Percentiles rank a stretch among this genome's conserved stretches.
Conservation (phyloP, 2,888 invertebrate species). For the Drosophila paranaensis region DNA sequence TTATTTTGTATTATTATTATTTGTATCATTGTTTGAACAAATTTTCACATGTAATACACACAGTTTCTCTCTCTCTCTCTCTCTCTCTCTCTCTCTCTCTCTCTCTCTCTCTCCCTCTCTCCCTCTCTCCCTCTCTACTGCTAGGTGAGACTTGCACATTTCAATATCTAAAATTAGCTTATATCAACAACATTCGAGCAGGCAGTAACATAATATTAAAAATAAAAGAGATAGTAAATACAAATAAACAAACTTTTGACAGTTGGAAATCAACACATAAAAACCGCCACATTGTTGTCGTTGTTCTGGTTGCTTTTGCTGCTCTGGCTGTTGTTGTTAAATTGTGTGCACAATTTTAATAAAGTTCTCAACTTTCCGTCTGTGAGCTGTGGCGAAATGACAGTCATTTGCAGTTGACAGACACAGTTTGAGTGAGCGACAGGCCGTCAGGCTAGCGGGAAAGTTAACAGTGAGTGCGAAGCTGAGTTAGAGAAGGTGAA, state of each 20-base stretch:
- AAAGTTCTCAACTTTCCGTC: slow-evolving; percentile 63
- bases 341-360: slow-evolving; percentile 70
- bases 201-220: slow-evolving; percentile 27
- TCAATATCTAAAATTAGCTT: slow-evolving; percentile 62
- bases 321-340: slow-evolving; percentile 31
- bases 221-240: slow-evolving; percentile 35
- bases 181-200: slow-evolving; percentile 45
- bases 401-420: slow-evolving; percentile 53
- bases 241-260: slow-evolving; percentile 69
- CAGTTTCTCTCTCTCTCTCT: not conserved
- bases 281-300: slow-evolving; percentile 27
- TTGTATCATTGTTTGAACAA: slow-evolving; percentile 65
- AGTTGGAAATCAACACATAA: slow-evolving; percentile 59
- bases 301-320: slow-evolving; percentile 11
- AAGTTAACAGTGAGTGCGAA: not conserved
- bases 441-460: not conserved
- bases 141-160: slow-evolving; percentile 10
- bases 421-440: slow-evolving; percentile 18
- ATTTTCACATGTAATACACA: slow-evolving; percentile 74
- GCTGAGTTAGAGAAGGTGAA: no score
- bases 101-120: not conserved
- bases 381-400: slow-evolving; percentile 41
- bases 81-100: not conserved
- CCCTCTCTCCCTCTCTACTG: not conserved
- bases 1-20: slow-evolving; percentile 72